Conservation (phyloP, 2,888 invertebrate species). For the Lasioglossum vierecki region DNA sequence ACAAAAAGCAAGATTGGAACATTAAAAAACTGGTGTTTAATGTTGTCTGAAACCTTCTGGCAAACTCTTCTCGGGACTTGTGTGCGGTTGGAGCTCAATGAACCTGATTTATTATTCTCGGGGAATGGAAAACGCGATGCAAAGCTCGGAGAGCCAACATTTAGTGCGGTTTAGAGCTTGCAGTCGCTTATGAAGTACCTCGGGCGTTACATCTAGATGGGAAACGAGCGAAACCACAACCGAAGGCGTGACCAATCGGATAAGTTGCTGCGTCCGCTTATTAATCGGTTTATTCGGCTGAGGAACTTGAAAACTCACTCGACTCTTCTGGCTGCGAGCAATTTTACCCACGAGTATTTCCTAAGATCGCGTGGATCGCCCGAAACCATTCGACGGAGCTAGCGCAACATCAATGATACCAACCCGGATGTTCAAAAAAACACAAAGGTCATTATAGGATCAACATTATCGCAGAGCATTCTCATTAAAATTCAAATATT, state of each 20-base stretch:
- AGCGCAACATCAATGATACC: not conserved
- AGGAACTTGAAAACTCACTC: not conserved
- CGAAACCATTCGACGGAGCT: not conserved
- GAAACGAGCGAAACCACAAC: conserved; percentile 8
- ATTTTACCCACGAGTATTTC: not conserved
- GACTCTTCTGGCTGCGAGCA: not conserved
- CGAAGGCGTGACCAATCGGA: not conserved
- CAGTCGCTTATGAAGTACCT: not conserved
- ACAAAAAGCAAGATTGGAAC: too few species aligned
- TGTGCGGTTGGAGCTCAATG: not conserved
- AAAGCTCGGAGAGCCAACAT: not conserved
- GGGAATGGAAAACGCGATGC: not conserved
- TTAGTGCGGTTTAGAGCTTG: not conserved
- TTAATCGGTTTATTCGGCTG: conserved; percentile 8
- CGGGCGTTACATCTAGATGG: conserved; percentile 4
- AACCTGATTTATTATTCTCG: not conserved
- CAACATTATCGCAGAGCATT: not conserved
- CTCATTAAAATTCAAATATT: not conserved
- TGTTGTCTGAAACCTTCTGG: not conserved
- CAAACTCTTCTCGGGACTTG: not conserved
- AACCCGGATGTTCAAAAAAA: not conserved
- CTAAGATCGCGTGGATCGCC: not conserved
- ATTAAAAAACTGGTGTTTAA: not conserved
- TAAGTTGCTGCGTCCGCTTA: conserved; percentile 6
- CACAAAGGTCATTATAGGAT: not conserved